A percentile compares a stretch with the other conserved stretches of the same genome.
These are phyloP conservation scores for Brachionus asplanchnoidis DNA, from an alignment of 1,140 invertebrate genomes.

Conservation along the genomic window DNA sequence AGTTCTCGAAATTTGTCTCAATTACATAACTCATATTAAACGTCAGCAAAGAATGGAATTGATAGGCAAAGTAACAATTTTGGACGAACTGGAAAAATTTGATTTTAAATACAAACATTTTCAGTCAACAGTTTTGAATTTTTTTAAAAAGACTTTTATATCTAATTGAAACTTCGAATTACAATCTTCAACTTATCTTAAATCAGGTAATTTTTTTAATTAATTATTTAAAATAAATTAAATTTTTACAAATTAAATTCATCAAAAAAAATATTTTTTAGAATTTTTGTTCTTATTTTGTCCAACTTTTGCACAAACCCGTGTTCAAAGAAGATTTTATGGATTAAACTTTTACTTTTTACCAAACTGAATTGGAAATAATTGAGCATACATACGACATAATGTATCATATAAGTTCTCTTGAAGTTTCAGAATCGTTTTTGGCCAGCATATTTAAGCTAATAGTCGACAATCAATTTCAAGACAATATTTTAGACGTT, in stretches of 20 bases:
- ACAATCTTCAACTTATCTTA: neutral
- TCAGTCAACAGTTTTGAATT: neutral
- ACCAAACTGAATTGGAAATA: neutral
- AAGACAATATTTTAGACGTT: neutral
- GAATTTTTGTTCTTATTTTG: neutral
- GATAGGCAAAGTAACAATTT: neutral
- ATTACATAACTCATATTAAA: constrained; percentile 1
- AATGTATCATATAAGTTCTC: neutral
- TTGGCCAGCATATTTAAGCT: neutral
- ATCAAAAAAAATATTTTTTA: neutral
- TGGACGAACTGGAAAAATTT: neutral
- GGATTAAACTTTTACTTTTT: neutral
- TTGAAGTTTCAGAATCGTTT: neutral
- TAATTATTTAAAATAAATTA: too few relatives aligned
- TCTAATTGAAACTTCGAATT: too few relatives aligned
- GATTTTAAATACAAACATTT: neutral
- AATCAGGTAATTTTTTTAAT: neutral
- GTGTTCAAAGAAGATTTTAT: neutral
- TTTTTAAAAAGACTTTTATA: too few relatives aligned
- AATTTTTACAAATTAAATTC: too few relatives aligned
- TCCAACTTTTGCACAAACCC: neutral
- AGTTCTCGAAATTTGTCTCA: neutral
- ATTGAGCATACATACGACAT: neutral
- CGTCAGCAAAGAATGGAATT: neutral
- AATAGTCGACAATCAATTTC: neutral